Base-by-base conservation (phyloP, 2,797 vertebrate species). In the Anguilla marmorata region DNA sequence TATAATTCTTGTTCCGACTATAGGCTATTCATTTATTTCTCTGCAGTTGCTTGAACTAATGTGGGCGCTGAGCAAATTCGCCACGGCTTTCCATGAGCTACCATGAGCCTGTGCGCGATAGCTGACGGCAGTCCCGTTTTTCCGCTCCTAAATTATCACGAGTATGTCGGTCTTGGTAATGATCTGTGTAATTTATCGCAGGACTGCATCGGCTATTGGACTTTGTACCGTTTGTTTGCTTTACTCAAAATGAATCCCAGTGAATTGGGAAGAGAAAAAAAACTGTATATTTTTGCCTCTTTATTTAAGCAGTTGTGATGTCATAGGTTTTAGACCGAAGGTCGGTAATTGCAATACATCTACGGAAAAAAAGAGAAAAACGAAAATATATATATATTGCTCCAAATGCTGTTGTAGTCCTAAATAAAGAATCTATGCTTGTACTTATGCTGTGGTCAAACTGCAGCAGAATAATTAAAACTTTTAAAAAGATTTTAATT, bases 301-400 rank as follows among this genome's bases (percentile, higher is more conserved):
- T 87, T 88, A 94, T 95, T 91, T 94, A 94, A 95, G 93, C 93
- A 93, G 93, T 92, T 95, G 95, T 95, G 94, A 95, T 94, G 93
- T 95, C 93, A 93, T 95, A 93, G 93, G 93, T 94, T 93, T 94
- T 94, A 95, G 94, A 93, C 94, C 93, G 91, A 93, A 94, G 93
- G 95, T 96, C 96, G 96, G 94, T 96, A 93, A 95, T 92, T 93
- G 93, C 94, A 96, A 95, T 95, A 95, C 94, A 95, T 95, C 96
- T 94, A 95, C 95, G 95, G 93, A 92, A 95, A 95, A 93, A 41
- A 41, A 87, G 87, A 14, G 60, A 89, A 88, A 89, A 89, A 82
- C n/a, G 56, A 86, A 86, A 86, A 83, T 37, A 76, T 79, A 66
- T 30, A 24, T 48, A 95, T 93, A 93, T 94, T 95, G 95, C 95